Evolutionary conservation across 2,888 invertebrate genomes (phyloP).

Genomic region (Dasypolia templi): DNA sequence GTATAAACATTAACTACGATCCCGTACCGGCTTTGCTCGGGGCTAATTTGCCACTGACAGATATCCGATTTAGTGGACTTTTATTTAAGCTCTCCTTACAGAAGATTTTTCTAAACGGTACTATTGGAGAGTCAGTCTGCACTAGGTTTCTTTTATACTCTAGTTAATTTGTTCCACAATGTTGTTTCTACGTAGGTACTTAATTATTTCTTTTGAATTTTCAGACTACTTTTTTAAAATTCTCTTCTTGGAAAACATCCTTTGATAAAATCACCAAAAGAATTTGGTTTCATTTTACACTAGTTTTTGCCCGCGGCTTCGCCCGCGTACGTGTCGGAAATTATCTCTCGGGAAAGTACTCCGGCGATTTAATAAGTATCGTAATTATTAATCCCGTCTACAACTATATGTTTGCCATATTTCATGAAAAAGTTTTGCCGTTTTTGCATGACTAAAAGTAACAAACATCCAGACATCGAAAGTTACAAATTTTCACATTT

Average conservation of each 20-base stretch:
- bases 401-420: too few species aligned
- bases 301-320: too few species aligned
- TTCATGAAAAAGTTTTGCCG: too few species aligned
- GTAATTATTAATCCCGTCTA: too few species aligned
- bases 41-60: slow-evolving; percentile 55
- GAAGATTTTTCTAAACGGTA: neutral
- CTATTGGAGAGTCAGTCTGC: too few species aligned
- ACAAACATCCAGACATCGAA: too few species aligned
- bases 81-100: slow-evolving; percentile 4
- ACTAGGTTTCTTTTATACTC: neutral
- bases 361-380: too few species aligned
- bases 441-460: too few species aligned
- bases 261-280: neutral
- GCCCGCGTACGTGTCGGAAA: too few species aligned
- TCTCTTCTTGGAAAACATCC: neutral
- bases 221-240: too few species aligned
- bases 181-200: neutral
- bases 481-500: too few species aligned
- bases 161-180: neutral
- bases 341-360: too few species aligned
- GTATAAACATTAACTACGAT: slow-evolving; percentile 58
- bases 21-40: slow-evolving; percentile 37
- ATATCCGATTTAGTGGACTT: slow-evolving; percentile 46
- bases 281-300: neutral
- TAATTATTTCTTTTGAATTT: neutral